Percentiles rank a stretch among this genome's conserved stretches.
These are phyloP conservation scores for Myotis planiceps DNA, from an alignment of 2,797 vertebrate genomes.

Conservation along the genomic window DNA sequence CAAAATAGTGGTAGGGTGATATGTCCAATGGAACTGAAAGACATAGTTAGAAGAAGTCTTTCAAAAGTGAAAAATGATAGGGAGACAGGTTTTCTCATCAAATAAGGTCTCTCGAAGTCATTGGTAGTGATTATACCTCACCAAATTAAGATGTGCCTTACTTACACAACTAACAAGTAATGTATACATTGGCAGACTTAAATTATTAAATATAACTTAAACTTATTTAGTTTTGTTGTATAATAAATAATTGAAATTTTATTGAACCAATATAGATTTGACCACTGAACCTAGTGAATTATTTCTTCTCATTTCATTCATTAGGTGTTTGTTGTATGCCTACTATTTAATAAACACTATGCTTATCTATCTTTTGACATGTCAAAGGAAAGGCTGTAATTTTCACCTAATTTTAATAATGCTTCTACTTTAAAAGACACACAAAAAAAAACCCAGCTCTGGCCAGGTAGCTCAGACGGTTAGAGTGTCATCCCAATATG, in stretches of 20 bases:
- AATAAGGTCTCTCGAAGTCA: not conserved
- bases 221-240: slow-evolving; percentile 52
- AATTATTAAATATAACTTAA: not conserved
- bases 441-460: not conserved
- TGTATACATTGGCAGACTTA: not conserved
- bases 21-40: slow-evolving; percentile 34
- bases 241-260: slow-evolving; percentile 50
- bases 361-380: slow-evolving; percentile 7
- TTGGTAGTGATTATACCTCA: slow-evolving; percentile 13
- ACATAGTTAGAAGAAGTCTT: slow-evolving; percentile 37
- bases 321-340: not conserved
- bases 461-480: too few relatives aligned
- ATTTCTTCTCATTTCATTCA: slow-evolving; percentile 47
- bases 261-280: slow-evolving; percentile 51
- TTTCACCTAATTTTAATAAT: slow-evolving; percentile 38
- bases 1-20: slow-evolving; percentile 65
- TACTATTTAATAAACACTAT: not conserved
- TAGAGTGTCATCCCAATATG: too few relatives aligned
- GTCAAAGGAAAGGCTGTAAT: not conserved
- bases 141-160: slow-evolving; percentile 51
- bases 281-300: not conserved
- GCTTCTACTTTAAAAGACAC: not conserved
- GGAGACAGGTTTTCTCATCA: slow-evolving; percentile 27
- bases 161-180: slow-evolving; percentile 24
- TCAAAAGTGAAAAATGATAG: slow-evolving; percentile 31